Percentiles rank a stretch among this genome's conserved stretches.
phyloP scores from a whole-genome alignment of 1,140 invertebrate genomes.

The Drosophila sulfurigaster region DNA sequence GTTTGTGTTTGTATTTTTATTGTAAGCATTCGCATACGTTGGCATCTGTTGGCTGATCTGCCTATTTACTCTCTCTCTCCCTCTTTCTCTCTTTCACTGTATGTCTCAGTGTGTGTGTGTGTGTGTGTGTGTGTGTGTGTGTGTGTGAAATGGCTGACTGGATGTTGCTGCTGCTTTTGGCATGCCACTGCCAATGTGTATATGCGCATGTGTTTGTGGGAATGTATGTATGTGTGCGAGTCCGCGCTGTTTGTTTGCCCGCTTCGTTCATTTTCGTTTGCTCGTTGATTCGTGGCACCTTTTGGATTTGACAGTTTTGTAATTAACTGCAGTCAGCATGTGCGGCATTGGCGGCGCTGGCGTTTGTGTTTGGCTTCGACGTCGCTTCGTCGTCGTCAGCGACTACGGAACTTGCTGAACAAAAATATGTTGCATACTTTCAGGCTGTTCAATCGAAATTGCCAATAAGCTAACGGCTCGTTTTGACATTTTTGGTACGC shows the following conservation, averaged over 20 bases:
- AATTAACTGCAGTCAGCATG: slow-evolving; percentile 81
- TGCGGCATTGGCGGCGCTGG: slow-evolving; percentile 50
- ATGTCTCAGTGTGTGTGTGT: not conserved
- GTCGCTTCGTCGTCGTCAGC: not conserved
- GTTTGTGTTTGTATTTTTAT: slow-evolving; percentile 68
- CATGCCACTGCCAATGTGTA: slow-evolving; percentile 35
- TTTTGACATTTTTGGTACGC: slow-evolving; percentile 61
- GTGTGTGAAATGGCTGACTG: slow-evolving; percentile 56
- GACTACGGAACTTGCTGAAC: not conserved
- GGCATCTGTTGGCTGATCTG: slow-evolving; percentile 73
- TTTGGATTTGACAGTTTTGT: slow-evolving; percentile 84
- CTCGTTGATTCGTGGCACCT: slow-evolving; percentile 80
- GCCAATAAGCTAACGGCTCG: slow-evolving; percentile 52
- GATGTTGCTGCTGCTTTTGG: slow-evolving; percentile 47
- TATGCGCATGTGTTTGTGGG: slow-evolving; percentile 5
- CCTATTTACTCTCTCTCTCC: slow-evolving; percentile 59
- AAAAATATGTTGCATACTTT: slow-evolving; percentile 76
- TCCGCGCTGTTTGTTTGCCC: slow-evolving; percentile 49
- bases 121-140: slow-evolving; percentile 33
- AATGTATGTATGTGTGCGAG: slow-evolving; percentile 28
- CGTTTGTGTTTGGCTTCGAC: slow-evolving; percentile 9
- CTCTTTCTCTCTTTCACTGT: slow-evolving; percentile 6
- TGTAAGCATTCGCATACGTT: slow-evolving; percentile 55
- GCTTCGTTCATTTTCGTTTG: slow-evolving; percentile 48
- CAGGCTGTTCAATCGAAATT: slow-evolving; percentile 55